Conservation (phyloP, 2,113 vertebrate species). For the Machaerirhynchus nigripectus region DNA sequence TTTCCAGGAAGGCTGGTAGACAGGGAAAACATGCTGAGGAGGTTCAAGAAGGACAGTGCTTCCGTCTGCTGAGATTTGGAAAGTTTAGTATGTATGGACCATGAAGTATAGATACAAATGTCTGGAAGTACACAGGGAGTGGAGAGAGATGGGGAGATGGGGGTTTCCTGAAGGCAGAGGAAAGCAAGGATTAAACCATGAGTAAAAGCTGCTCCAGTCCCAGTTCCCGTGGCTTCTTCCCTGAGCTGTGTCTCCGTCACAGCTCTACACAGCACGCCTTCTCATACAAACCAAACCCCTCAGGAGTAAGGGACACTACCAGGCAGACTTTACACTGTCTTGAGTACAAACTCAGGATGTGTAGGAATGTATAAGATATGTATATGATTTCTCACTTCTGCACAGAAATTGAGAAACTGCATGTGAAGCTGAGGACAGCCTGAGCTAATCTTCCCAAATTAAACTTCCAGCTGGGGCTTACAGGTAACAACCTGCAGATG, state of each 20-base stretch:
- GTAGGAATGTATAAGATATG: neutral
- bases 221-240: neutral
- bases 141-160: neutral
- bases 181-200: neutral
- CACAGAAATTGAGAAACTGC: neutral
- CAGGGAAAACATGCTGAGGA: neutral
- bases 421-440: neutral
- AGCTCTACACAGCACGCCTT: neutral
- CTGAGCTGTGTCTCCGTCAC: neutral
- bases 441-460: neutral
- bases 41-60: neutral
- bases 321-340: neutral
- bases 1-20: neutral
- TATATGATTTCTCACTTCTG: neutral
- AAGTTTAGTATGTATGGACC: neutral
- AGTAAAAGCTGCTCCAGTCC: neutral
- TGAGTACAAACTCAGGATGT: neutral
- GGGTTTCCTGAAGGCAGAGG: neutral
- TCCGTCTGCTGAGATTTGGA: neutral
- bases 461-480: neutral
- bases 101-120: neutral
- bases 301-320: neutral
- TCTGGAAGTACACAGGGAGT: neutral
- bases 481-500: neutral
- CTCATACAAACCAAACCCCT: neutral